Percentiles rank a stretch among this genome's conserved stretches.
These are phyloP conservation scores for Patella pellucida DNA, from an alignment of 2,888 invertebrate species.

Conservation along the genomic window DNA sequence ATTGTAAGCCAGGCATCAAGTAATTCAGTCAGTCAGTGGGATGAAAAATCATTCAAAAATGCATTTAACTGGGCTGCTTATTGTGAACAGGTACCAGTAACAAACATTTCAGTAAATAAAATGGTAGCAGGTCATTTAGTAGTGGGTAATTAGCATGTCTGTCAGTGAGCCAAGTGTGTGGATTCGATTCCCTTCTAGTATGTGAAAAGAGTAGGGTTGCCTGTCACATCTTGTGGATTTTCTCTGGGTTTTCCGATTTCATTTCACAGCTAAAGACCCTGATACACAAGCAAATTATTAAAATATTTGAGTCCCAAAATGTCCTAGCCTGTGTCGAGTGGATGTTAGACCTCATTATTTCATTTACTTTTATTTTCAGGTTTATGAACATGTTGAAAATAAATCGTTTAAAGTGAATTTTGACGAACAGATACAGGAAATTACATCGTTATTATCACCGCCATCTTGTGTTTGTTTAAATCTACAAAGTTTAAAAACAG, in stretches of 20 bases:
- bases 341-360: too few relatives aligned
- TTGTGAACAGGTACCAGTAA: conserved; percentile 39
- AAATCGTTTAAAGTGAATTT: conserved; percentile 33
- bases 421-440: conserved; percentile 33
- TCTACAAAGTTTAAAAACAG: conserved; percentile 10
- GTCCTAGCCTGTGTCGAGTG: too few relatives aligned
- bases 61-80: conserved; percentile 50
- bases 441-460: conserved; percentile 37
- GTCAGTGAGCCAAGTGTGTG: too few relatives aligned
- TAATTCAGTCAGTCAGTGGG: conserved; percentile 38
- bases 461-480: conserved; percentile 21
- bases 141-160: conserved; percentile 1
- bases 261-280: too few relatives aligned
- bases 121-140: not conserved
- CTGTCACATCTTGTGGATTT: too few relatives aligned
- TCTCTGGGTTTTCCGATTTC: too few relatives aligned
- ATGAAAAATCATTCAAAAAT: conserved; percentile 39
- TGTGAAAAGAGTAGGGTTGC: too few relatives aligned
- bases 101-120: not conserved
- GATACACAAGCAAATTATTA: too few relatives aligned
- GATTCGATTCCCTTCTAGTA: too few relatives aligned
- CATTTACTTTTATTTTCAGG: conserved; percentile 24
- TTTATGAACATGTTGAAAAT: conserved; percentile 34
- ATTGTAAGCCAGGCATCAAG: conserved; percentile 41
- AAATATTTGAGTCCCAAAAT: too few relatives aligned